A percentile compares a stretch with the other conserved stretches of the same genome.
Conservation (phyloP, 1,140 invertebrate genomes). For the Lethocerus indicus region DNA sequence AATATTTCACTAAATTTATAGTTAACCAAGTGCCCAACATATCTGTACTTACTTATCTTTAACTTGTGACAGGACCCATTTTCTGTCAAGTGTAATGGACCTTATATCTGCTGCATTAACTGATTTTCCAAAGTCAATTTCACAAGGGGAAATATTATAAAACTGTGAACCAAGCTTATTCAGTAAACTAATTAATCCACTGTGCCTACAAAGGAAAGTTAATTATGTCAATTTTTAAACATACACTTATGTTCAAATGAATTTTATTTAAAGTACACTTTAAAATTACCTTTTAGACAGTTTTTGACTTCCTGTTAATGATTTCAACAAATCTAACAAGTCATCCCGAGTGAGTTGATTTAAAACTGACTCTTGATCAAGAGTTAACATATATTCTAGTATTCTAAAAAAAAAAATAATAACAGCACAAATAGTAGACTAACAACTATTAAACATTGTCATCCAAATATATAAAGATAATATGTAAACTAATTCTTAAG, state of each 20-base stretch:
- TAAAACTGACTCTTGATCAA: slow-evolving; percentile 28
- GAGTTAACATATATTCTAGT: slow-evolving; percentile 41
- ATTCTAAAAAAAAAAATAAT: slow-evolving; percentile 15
- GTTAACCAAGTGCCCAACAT: background rate
- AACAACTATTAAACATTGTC: background rate
- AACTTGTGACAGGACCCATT: slow-evolving; percentile 36
- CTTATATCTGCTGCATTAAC: slow-evolving; percentile 29
- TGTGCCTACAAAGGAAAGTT: slow-evolving; percentile 28
- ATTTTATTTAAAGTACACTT: slow-evolving; percentile 13
- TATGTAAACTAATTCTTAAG: background rate
- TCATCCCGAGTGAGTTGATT: slow-evolving; percentile 39
- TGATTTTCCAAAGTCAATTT: slow-evolving; percentile 25
- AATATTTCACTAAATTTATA: too few relatives aligned
- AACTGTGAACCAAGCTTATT: slow-evolving; percentile 35
- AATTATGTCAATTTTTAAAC: background rate
- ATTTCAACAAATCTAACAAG: slow-evolving; percentile 30
- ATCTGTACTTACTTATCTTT: slow-evolving; percentile 20
- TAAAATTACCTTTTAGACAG: slow-evolving; percentile 9
- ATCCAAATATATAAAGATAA: background rate
- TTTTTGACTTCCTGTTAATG: slow-evolving; percentile 4
- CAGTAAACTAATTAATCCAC: slow-evolving; percentile 34
- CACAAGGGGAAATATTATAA: slow-evolving; percentile 30
- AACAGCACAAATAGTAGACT: background rate
- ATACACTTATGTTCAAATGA: too few relatives aligned
- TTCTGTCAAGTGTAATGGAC: slow-evolving; percentile 28